Conservation (phyloP, 2,888 invertebrate genomes). For the Cerceris ruficornis region DNA sequence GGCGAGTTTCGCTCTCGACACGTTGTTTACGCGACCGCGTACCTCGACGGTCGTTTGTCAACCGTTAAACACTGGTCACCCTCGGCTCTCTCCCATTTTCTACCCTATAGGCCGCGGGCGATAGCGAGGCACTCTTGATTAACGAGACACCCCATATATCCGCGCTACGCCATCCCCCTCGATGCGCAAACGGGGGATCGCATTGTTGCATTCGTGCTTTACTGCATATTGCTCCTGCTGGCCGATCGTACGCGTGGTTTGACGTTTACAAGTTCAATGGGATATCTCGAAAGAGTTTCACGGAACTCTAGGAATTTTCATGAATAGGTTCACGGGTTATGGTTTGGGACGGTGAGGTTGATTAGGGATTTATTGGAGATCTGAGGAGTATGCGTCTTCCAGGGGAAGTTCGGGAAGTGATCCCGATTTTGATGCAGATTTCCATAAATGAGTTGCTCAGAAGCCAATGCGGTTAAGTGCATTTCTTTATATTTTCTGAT, state of each 20-base stretch:
- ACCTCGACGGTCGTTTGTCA: constrained; percentile 78
- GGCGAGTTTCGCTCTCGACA: constrained; percentile 45
- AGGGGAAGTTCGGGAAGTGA: no score
- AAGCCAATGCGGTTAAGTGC: no score
- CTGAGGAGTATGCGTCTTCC: no score
- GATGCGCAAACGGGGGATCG: constrained; percentile 37
- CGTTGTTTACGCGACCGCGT: constrained; percentile 72
- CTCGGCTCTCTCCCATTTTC: constrained; percentile 63
- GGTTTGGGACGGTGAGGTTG: no score
- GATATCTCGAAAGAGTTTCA: neutral
- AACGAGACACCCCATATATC: constrained; percentile 76
- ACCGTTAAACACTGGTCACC: constrained; percentile 75
- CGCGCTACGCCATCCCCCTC: constrained; percentile 40
- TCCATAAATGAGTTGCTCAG: no score
- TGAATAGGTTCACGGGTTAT: no score
- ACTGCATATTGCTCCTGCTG: constrained; percentile 73
- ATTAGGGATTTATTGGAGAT: no score
- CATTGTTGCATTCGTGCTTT: constrained; percentile 78
- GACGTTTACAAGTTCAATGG: constrained; percentile 17
- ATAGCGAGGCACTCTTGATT: constrained; percentile 77
- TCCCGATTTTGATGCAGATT: no score
- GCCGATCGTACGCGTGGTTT: constrained; percentile 25
- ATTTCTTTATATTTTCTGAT: no score
- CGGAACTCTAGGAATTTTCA: no score
- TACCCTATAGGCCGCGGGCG: constrained; percentile 63